A percentile compares a stretch with the other conserved stretches of the same genome.
phyloP scores from a whole-genome alignment of 2,113 vertebrate species.

The Clinocottus analis region DNA sequence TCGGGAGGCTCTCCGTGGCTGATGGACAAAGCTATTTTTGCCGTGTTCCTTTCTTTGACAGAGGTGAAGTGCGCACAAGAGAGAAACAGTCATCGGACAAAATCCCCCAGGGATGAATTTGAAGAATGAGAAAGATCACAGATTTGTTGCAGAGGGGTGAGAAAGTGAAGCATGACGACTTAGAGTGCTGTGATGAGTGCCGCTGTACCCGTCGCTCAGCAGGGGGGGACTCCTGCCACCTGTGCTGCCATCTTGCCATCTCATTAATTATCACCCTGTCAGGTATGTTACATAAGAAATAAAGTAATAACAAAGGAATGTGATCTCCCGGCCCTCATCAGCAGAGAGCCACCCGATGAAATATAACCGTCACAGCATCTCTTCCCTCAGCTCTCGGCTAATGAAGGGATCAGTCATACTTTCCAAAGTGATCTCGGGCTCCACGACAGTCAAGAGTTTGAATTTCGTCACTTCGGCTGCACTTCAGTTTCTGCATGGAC shows the following conservation, averaged over 20 bases:
- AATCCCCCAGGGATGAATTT: not conserved
- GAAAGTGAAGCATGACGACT: not conserved
- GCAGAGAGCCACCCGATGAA: slow-evolving; percentile 38
- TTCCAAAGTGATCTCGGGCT: slow-evolving; percentile 14
- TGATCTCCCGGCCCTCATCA: slow-evolving; percentile 48
- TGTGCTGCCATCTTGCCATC: slow-evolving; percentile 36
- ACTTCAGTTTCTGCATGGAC: slow-evolving; percentile 1
- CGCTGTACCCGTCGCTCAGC: slow-evolving; percentile 10
- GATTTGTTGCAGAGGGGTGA: not conserved
- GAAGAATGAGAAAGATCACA: slow-evolving; percentile 3
- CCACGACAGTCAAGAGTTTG: not conserved
- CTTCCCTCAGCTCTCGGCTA: not conserved
- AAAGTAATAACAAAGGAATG: slow-evolving; percentile 35
- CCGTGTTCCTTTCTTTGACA: slow-evolving; percentile 45
- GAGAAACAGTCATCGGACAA: not conserved
- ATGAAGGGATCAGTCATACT: slow-evolving; percentile 34
- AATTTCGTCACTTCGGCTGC: slow-evolving; percentile 1
- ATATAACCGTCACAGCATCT: slow-evolving; percentile 29
- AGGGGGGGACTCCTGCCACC: slow-evolving; percentile 17
- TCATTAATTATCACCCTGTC: slow-evolving; percentile 67
- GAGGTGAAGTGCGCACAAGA: slow-evolving; percentile 4
- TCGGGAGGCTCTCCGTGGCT: slow-evolving; percentile 44
- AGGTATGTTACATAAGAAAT: slow-evolving; percentile 54
- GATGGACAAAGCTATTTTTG: slow-evolving; percentile 66
- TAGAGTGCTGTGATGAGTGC: slow-evolving; percentile 9